Evolutionary conservation across 1,140 invertebrate genomes (phyloP), one percentile per base, ranked within the genome.

Genomic region (Nebria ingens): DNA sequence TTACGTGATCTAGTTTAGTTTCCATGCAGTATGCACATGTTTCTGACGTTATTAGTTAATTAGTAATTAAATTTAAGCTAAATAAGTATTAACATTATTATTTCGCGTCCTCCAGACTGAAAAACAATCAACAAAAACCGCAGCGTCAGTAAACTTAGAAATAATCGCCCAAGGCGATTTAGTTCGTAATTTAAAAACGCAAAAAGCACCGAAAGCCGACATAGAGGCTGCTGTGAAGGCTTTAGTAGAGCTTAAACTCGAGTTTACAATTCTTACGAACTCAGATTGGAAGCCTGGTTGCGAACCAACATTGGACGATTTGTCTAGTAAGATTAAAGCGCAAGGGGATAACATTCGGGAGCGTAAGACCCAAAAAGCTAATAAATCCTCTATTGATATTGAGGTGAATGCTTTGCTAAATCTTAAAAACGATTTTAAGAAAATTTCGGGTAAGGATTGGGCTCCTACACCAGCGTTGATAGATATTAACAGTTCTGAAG

Each of bases 301-400:
- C 54, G 17, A 34, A 45, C 13, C 56, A 56, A 11, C 59, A 53
- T 42, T 11, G 15, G 57, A 61, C 40, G 25, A 29, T 15, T 22
- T 68, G 23, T 61, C 58, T 25, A 49, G 21, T 2, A 69, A 75
- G 70, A 77, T 85, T 42, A 63, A 67, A n/a, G 67, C 71, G 21
- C 83, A 90, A 66, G 87, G 87, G 0, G 82, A 89, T 53, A 75
- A 81, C 58, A 79, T 91, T 0, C 71, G 89, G 56, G 76, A 86
- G 51, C 68, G 88, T 2, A 89, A 90, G 71, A 55, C 75, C 3
- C 76, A 81, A 56, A 85, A 85, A 63, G 79, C 80, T n/a, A 64
- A 68, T 2, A 81, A 82, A 61, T 61, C 64, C 9, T 65, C 70
- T 19, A 74, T 89, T 19, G 83, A 87, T 58, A 60, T 67, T 52